These are phyloP conservation scores for Crematogaster levior DNA, from an alignment of 2,888 invertebrate genomes.

Conservation along the genomic window DNA sequence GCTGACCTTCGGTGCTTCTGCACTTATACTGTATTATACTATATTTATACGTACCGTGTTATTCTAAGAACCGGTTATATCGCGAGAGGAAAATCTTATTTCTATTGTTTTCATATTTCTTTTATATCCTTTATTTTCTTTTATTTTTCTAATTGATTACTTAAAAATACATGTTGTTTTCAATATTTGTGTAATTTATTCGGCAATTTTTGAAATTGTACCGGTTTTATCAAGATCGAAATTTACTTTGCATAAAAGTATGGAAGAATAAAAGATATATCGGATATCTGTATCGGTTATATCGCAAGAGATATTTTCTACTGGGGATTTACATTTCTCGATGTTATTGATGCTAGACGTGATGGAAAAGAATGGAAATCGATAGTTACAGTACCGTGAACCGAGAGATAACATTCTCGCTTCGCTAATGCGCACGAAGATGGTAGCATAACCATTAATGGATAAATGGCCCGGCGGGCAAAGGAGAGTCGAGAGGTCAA, in stretches of 20 bases:
- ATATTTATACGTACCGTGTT: not conserved
- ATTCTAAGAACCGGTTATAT: not conserved
- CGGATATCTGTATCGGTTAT: not conserved
- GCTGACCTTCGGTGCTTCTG: not conserved
- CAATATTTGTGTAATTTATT: not conserved
- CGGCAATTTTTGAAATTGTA: not conserved
- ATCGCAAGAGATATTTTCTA: constrained; percentile 15
- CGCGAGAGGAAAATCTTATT: not conserved
- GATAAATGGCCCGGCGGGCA: constrained; percentile 27
- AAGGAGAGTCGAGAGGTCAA: constrained; percentile 23
- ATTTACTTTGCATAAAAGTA: constrained; percentile 21
- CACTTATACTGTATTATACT: too few species aligned
- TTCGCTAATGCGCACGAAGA: constrained; percentile 67
- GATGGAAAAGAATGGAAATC: constrained; percentile 57
- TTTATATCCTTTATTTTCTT: not conserved
- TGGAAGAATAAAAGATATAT: constrained; percentile 1
- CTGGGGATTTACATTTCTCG: not conserved
- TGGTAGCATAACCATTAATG: constrained; percentile 71
- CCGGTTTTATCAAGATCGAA: not conserved
- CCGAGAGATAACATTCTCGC: constrained; percentile 67
- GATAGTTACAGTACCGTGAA: constrained; percentile 3
- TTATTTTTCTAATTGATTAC: not conserved
- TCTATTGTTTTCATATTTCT: not conserved
- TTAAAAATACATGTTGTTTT: not conserved
- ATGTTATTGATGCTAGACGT: constrained; percentile 43